Percentiles rank a stretch among this genome's conserved stretches.
Conservation (phyloP, 2,888 invertebrate genomes). For the Pyrocoelia pectoralis region DNA sequence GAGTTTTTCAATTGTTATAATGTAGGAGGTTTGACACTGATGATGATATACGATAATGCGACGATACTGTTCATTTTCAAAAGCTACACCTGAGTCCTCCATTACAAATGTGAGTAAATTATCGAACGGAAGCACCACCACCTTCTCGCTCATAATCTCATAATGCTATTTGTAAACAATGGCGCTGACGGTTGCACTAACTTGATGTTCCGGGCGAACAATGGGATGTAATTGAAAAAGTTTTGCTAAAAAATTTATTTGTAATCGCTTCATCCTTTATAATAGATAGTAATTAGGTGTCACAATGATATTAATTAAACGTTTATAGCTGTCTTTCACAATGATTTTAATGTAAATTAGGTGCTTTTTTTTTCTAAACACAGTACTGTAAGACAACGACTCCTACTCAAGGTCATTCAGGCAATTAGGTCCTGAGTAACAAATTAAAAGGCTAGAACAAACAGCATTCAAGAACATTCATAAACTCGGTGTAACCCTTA, state of each 20-base stretch:
- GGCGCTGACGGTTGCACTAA: slow-evolving; percentile 45
- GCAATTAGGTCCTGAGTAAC: no score
- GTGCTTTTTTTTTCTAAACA: no score
- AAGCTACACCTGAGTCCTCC: slow-evolving; percentile 38
- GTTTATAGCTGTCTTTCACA: no score
- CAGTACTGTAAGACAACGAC: no score
- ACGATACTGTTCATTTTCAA: slow-evolving; percentile 43
- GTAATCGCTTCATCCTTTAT: no score
- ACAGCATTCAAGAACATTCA: no score
- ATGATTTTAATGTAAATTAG: no score
- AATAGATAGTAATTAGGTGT: not conserved
- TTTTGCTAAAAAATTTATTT: no score
- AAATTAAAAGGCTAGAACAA: no score
- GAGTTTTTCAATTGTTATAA: slow-evolving; percentile 52
- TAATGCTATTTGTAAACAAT: slow-evolving; percentile 52
- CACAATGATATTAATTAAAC: not conserved
- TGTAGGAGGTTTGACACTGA: slow-evolving; percentile 44
- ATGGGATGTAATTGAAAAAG: slow-evolving; percentile 26
- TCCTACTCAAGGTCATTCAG: no score
- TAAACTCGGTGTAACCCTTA: no score
- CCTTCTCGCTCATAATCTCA: no score
- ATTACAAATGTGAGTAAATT: slow-evolving; percentile 38
- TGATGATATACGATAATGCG: slow-evolving; percentile 45
- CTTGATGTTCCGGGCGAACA: slow-evolving; percentile 38
- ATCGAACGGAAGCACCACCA: slow-evolving; percentile 41